Base-by-base conservation (phyloP, 2,113 vertebrate species). In the Terrapene triunguis region DNA sequence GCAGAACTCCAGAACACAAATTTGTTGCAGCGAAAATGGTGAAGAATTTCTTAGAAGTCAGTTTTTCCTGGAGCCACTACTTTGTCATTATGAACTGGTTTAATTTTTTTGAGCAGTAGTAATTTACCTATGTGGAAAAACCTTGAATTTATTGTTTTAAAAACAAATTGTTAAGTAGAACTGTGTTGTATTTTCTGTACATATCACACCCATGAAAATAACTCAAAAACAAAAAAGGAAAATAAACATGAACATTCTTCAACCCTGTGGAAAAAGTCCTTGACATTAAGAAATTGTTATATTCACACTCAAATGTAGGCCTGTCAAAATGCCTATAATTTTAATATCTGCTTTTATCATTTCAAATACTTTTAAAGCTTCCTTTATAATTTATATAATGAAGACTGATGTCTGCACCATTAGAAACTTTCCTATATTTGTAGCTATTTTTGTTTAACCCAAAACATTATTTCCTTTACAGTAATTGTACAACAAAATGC, bases 1-100 rank as follows among this genome's bases (percentile, higher is more conserved):
- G 87, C 74, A 94, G 97, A 97, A 89, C 87, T 83, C 96, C 55
- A 93, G 94, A 98, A 95, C 94, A 97, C 97, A 96, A 84, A 80
- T 96, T 98, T 97, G 57, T 94, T 94, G 57, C 5, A 53, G 24
- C 85, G 94, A 87, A 82, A 98, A 95, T 90, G 42, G 16, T 96
- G 82, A 97, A 57, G 79, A 84, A 88, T 89, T 97, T 97, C 84
- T 91, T 88, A 93, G 44, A 81, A 94, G 62, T 85, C 38, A 4
- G 11, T 19, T 94, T 97, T 94, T 96, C 82, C 65, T 89, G 93
- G 95, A 97, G 92, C 80, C 90, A 80, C 89, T 95, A 79, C 80
- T 97, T 97, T 94, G 84, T 96, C 82, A 25, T 69, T 90, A 92
- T 89, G 74, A 97, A 96, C 65, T 95, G 27, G 3, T 88, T 96